Evolutionary conservation across 2,113 vertebrate genomes (phyloP).

Genomic region (Baryphthengus martii): DNA sequence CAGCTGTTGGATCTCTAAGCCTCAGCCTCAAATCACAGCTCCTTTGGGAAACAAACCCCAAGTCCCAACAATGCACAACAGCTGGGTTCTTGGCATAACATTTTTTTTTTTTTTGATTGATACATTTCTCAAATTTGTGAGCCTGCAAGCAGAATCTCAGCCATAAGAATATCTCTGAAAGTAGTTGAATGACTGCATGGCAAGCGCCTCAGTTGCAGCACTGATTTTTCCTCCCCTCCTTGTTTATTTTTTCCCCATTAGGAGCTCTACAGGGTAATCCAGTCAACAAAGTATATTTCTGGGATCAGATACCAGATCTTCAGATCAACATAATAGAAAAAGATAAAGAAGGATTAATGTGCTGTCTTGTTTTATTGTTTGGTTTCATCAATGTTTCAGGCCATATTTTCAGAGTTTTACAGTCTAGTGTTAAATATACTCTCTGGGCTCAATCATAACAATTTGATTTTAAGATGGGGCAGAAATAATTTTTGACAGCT

Average conservation of each 20-base stretch:
- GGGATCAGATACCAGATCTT: neutral
- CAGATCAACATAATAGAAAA: neutral
- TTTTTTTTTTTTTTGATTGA: neutral
- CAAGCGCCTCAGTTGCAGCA: neutral
- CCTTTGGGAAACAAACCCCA: neutral
- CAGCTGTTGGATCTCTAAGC: neutral
- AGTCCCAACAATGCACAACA: neutral
- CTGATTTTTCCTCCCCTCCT: neutral
- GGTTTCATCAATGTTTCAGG: neutral
- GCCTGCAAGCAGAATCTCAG: neutral
- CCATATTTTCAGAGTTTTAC: neutral
- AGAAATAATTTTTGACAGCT: neutral
- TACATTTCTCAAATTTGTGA: neutral
- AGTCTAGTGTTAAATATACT: neutral
- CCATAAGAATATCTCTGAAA: neutral
- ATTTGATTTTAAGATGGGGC: neutral
- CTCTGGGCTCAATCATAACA: neutral
- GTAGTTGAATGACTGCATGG: accelerated
- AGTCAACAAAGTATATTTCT: neutral
- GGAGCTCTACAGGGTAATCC: neutral
- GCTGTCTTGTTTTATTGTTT: neutral
- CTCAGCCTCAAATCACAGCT: neutral
- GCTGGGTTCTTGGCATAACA: neutral
- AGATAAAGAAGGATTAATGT: neutral
- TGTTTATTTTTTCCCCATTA: neutral